These are phyloP conservation scores for Nothocercus julius DNA, from an alignment of 2,113 vertebrate species.

Conservation along the genomic window DNA sequence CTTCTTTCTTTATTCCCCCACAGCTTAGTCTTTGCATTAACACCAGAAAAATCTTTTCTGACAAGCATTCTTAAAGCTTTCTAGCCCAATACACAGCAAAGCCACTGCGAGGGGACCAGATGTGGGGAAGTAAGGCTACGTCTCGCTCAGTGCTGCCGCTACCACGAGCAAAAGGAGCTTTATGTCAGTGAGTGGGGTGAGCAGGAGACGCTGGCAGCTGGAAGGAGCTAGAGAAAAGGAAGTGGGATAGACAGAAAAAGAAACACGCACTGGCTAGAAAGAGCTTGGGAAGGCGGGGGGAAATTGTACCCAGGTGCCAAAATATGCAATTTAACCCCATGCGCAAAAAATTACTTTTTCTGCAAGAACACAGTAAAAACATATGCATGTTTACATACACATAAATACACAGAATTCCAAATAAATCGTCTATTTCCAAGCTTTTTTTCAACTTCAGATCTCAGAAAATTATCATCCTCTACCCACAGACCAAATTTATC, in stretches of 20 bases:
- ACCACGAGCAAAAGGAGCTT: background rate
- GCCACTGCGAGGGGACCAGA: background rate
- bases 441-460: conserved; percentile 5
- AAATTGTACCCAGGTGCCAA: conserved; percentile 56
- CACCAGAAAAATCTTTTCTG: background rate
- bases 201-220: conserved; percentile 49
- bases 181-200: background rate
- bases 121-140: background rate
- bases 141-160: background rate
- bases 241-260: conserved; percentile 73
- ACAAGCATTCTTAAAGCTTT: background rate
- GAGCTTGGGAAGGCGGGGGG: background rate
- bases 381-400: background rate
- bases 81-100: background rate
- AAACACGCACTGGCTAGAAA: conserved; percentile 47
- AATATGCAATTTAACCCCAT: conserved; percentile 35
- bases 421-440: background rate
- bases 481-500: background rate
- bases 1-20: background rate
- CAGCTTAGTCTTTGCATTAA: background rate
- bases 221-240: conserved; percentile 63
- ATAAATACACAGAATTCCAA: background rate
- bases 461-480: conserved; percentile 7
- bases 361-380: background rate
- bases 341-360: conserved; percentile 3